Percentiles rank a stretch among this genome's conserved stretches.
Evolutionary conservation across 2,888 invertebrate species (phyloP).

Genomic region (Thalpophila matura): DNA sequence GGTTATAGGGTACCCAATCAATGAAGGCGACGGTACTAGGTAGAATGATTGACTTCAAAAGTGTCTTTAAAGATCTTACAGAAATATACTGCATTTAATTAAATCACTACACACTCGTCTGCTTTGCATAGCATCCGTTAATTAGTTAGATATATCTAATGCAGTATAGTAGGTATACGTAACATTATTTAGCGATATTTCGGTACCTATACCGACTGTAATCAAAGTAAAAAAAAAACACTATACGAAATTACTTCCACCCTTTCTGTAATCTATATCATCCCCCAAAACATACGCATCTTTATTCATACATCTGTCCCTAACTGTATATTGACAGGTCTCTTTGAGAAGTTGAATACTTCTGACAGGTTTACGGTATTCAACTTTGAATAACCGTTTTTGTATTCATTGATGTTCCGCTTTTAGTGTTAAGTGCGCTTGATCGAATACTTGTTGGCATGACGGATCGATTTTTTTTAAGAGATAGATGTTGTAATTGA

Average conservation of each 20-base stretch:
- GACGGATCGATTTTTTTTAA: slow-evolving; percentile 58
- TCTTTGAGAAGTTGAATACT: slow-evolving; percentile 47
- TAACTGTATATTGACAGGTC: slow-evolving; percentile 59
- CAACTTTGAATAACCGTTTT: slow-evolving; percentile 53
- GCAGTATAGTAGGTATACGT: no score
- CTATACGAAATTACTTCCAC: slow-evolving; percentile 48
- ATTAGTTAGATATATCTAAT: no score
- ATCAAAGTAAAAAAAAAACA: slow-evolving; percentile 15
- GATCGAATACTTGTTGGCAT: slow-evolving; percentile 66
- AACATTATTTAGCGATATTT: no score
- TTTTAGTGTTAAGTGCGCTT: slow-evolving; percentile 64
- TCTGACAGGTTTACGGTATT: slow-evolving; percentile 67
- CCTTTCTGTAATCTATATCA: slow-evolving; percentile 40
- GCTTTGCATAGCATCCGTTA: no score
- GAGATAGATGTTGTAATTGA: slow-evolving; percentile 46
- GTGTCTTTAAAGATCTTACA: no score
- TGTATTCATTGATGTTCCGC: slow-evolving; percentile 59
- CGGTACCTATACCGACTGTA: no score
- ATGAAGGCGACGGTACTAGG: no score
- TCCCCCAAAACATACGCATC: slow-evolving; percentile 31
- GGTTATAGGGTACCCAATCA: no score
- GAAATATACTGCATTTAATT: no score
- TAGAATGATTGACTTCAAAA: no score
- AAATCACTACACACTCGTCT: no score
- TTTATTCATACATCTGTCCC: slow-evolving; percentile 47